Base-by-base conservation (phyloP, 1,140 invertebrate species). In the Trichoplusia ni region DNA sequence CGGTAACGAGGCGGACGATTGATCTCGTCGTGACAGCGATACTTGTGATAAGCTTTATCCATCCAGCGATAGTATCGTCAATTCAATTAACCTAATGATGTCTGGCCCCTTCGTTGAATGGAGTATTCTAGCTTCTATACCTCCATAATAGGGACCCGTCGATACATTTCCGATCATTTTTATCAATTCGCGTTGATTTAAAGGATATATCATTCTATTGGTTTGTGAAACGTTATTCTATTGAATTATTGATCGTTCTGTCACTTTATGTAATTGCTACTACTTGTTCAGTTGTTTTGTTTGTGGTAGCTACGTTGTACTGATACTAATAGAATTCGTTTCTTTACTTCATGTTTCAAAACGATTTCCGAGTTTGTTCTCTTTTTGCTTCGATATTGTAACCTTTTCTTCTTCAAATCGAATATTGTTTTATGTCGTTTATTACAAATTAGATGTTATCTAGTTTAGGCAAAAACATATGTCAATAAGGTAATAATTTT, bases 41-140 rank as follows among this genome's bases (percentile, higher is more conserved):
- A 71, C 65, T 74, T 66, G 58, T 65, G 81, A 84, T 84, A 81
- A 77, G 72, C 69, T 73, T 64, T 69, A 65, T 73, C 74, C 73
- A 74, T 77, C 67, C 42, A 33, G 44, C 62, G 72, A 84, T 81
- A 71, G 53, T 63, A 81, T 81, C 79, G 69, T 67, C 71, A 71
- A 77, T 81, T 84, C 79, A 82, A 84, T 84, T 82, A 84, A 73
- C 67, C 69, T 82, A 81, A 82, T 81, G 81, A 82, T 76, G 71
- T 71, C 64, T 70, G 51, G 59, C 56, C 67, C 40, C 27, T n/a
- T 65, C 59, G 51, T 37, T 65, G 54, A 53, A 51, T 53, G 44
- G 46, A 8, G 56, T 35, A 31, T 49, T 35, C 56, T 69, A 58
- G 49, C 40, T 27, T 33, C 54, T 59, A 67, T 60, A 46, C 54